These are phyloP conservation scores for Leucophenga montana DNA, from an alignment of 2,888 invertebrate species.

Conservation along the genomic window DNA sequence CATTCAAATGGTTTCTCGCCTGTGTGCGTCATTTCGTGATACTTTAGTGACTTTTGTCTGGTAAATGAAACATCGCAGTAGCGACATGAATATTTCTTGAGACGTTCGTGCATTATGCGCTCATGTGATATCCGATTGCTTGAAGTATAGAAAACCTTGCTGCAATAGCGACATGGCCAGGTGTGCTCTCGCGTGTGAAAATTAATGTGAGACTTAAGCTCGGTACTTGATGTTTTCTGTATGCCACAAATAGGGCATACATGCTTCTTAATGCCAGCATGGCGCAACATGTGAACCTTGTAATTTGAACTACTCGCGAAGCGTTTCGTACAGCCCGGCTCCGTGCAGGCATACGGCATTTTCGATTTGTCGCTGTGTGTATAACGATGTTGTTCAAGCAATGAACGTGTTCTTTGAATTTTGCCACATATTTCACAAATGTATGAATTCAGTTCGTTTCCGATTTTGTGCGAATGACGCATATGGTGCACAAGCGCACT, in stretches of 20 bases:
- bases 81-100: conserved; percentile 61
- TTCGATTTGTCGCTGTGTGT: conserved; percentile 61
- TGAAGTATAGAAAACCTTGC: conserved; percentile 62
- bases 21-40: conserved; percentile 70
- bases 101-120: conserved; percentile 62
- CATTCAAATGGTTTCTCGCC: conserved; percentile 68
- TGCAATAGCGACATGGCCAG: conserved; percentile 62
- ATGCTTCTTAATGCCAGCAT: conserved; percentile 68
- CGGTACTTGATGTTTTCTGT: conserved; percentile 65
- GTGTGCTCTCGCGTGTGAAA: conserved; percentile 66
- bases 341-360: conserved; percentile 59
- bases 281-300: conserved; percentile 67
- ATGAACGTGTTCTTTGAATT: conserved; percentile 52
- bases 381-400: conserved; percentile 61
- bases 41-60: conserved; percentile 66
- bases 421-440: conserved; percentile 68
- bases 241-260: conserved; percentile 65
- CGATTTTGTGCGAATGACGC: conserved; percentile 57
- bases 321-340: conserved; percentile 47
- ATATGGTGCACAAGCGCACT: conserved; percentile 58
- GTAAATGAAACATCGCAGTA: conserved; percentile 65
- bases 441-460: conserved; percentile 56
- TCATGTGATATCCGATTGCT: conserved; percentile 64
- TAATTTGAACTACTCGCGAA: conserved; percentile 30
- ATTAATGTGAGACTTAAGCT: conserved; percentile 66